Evolutionary conservation across 2,888 invertebrate species (phyloP).

Genomic region (Pollenia amentaria): DNA sequence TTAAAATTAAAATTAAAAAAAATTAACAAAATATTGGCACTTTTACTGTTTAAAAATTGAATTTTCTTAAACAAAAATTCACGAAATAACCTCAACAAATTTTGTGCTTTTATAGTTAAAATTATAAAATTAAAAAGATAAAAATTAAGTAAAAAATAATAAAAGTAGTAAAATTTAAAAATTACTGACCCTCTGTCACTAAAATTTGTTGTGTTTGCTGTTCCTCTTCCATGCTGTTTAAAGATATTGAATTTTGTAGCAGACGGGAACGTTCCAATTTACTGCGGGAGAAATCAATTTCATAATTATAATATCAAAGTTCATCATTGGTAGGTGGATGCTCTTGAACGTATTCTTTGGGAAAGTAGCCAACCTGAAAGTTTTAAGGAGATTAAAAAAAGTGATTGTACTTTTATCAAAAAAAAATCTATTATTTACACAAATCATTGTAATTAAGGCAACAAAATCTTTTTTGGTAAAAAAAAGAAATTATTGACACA

Average conservation of each 20-base stretch:
- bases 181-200: conserved; percentile 67
- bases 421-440: no score
- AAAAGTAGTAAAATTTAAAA: not conserved
- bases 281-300: conserved; percentile 73
- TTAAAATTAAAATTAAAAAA: conserved; percentile 9
- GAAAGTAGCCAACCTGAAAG: conserved; percentile 90
- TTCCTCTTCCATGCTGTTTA: conserved; percentile 68
- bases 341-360: conserved; percentile 90
- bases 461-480: no score
- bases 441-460: no score
- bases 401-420: not conserved
- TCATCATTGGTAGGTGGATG: conserved; percentile 85
- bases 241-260: conserved; percentile 66
- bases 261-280: conserved; percentile 69
- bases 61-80: conserved; percentile 24
- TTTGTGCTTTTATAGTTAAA: conserved; percentile 2
- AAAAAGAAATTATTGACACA: no score
- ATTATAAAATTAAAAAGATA: not conserved
- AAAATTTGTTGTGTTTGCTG: conserved; percentile 56
- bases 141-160: not conserved
- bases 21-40: conserved; percentile 63
- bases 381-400: not conserved
- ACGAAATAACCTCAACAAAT: conserved; percentile 13
- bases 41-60: conserved; percentile 46
- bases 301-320: conserved; percentile 84